phyloP scores from a whole-genome alignment of 2,797 vertebrate genomes.

The Setipinna tenuifilis region DNA sequence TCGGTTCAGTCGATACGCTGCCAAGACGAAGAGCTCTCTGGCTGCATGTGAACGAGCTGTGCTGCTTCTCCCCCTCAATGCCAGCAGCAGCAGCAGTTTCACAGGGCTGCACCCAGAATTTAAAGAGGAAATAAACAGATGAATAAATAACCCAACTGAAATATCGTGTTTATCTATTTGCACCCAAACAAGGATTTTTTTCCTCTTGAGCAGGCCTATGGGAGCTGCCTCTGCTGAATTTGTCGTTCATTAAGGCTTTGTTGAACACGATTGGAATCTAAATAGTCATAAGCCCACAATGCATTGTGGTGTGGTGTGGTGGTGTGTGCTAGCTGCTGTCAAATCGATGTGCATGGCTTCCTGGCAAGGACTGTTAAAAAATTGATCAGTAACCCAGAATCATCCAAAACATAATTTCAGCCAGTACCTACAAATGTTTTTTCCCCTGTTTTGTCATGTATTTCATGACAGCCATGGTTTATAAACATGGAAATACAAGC shows the following conservation, averaged over 20 bases:
- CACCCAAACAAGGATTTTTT: slow-evolving; percentile 15
- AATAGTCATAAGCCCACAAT: slow-evolving; percentile 7
- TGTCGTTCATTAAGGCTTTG: slow-evolving; percentile 22
- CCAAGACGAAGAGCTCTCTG: slow-evolving; percentile 63
- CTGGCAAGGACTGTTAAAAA: slow-evolving; percentile 4
- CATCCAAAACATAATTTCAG: slow-evolving; percentile 9
- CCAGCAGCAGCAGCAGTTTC: slow-evolving; percentile 54
- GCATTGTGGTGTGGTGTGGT: slow-evolving; percentile 8
- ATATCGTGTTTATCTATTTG: slow-evolving; percentile 23
- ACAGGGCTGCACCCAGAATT: slow-evolving; percentile 70
- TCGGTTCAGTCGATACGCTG: slow-evolving; percentile 64
- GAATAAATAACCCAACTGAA: slow-evolving; percentile 5
- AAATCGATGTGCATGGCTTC: slow-evolving; percentile 19
- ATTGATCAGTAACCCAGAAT: slow-evolving; percentile 25
- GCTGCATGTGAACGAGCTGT: slow-evolving; percentile 55
- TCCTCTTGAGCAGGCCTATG: slow-evolving; percentile 9
- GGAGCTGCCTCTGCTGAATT: neutral
- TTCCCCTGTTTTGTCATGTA: neutral
- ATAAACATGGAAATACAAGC: neutral
- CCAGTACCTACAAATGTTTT: slow-evolving; percentile 15
- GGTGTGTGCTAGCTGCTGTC: neutral
- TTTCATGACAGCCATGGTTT: neutral
- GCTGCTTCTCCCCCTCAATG: slow-evolving; percentile 58
- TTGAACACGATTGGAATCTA: slow-evolving; percentile 20
- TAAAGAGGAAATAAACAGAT: slow-evolving; percentile 49